A percentile compares a stretch with the other conserved stretches of the same genome.
These are phyloP conservation scores for Drosophila maculinotata DNA, from an alignment of 2,888 invertebrate species.

Conservation along the genomic window DNA sequence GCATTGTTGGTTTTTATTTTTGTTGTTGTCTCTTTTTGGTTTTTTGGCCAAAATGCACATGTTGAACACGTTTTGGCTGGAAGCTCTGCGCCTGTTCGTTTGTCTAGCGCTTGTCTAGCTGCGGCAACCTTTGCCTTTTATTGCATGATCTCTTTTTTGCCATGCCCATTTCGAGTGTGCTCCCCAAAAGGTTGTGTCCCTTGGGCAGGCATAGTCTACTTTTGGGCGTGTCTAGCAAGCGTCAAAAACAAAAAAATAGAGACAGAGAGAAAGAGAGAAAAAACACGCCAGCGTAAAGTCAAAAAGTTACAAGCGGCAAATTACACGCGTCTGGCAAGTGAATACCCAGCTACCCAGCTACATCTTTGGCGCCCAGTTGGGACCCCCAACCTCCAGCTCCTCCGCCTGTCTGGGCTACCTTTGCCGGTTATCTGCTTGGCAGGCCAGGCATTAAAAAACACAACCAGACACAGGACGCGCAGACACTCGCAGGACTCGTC, in stretches of 20 bases:
- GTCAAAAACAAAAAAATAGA: too few relatives aligned
- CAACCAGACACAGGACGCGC: conserved; percentile 24
- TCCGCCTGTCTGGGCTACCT: conserved; percentile 51
- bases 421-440: conserved; percentile 71
- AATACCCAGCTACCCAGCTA: conserved; percentile 18
- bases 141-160: conserved; percentile 37
- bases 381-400: conserved; percentile 16
- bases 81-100: conserved; percentile 1
- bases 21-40: too few relatives aligned
- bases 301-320: conserved; percentile 82
- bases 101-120: conserved; percentile 39
- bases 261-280: conserved; percentile 17
- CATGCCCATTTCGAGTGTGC: conserved; percentile 24
- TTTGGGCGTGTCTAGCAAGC: conserved; percentile 51
- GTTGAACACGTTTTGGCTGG: conserved; percentile 36
- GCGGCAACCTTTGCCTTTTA: conserved; percentile 17
- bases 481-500: conserved; percentile 30
- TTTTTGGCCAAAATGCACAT: conserved; percentile 32
- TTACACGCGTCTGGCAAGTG: conserved; percentile 76
- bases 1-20: too few relatives aligned
- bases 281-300: conserved; percentile 57
- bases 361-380: background rate
- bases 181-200: conserved; percentile 29
- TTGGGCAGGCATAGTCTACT: conserved; percentile 47
- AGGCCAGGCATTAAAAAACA: conserved; percentile 58